Percentiles rank a stretch among this genome's conserved stretches.
Conservation (phyloP, 2,888 invertebrate species). For the Scotopteryx bipunctaria region DNA sequence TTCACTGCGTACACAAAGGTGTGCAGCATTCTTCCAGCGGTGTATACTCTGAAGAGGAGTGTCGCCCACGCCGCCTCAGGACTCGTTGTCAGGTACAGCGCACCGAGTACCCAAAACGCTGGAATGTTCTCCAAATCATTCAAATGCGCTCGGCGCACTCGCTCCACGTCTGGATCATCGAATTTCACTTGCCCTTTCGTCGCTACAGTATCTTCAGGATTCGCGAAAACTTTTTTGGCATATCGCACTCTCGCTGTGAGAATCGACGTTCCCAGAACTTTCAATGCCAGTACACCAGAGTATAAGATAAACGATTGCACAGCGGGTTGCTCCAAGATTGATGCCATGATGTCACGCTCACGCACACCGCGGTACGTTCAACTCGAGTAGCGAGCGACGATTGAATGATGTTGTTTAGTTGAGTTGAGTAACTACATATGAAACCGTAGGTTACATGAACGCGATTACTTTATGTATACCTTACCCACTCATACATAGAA, state of each 20-base stretch:
- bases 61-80: conserved; percentile 64
- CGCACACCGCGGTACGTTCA: neutral
- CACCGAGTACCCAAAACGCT: conserved; percentile 82
- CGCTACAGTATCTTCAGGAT: conserved; percentile 57
- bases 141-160: conserved; percentile 82
- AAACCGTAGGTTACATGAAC: too few species aligned
- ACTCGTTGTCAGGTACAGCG: conserved; percentile 81
- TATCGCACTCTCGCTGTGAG: conserved; percentile 13
- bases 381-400: neutral
- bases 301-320: conserved; percentile 24
- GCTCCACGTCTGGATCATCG: conserved; percentile 67
- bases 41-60: conserved; percentile 68
- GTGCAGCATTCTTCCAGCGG: conserved; percentile 81
- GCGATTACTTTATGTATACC: too few species aligned
- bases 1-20: conserved; percentile 85
- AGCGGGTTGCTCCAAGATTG: conserved; percentile 17
- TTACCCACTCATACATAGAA: too few species aligned
- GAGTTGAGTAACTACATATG: too few species aligned
- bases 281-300: conserved; percentile 20
- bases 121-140: conserved; percentile 89
- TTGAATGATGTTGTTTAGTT: conserved; percentile 1
- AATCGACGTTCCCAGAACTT: conserved; percentile 21
- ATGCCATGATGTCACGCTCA: conserved; percentile 10
- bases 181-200: conserved; percentile 54
- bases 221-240: conserved; percentile 55